A percentile compares a stretch with the other conserved stretches of the same genome.
Evolutionary conservation across 1,140 invertebrate genomes (phyloP).

Genomic region (Brachystomella parvula): DNA sequence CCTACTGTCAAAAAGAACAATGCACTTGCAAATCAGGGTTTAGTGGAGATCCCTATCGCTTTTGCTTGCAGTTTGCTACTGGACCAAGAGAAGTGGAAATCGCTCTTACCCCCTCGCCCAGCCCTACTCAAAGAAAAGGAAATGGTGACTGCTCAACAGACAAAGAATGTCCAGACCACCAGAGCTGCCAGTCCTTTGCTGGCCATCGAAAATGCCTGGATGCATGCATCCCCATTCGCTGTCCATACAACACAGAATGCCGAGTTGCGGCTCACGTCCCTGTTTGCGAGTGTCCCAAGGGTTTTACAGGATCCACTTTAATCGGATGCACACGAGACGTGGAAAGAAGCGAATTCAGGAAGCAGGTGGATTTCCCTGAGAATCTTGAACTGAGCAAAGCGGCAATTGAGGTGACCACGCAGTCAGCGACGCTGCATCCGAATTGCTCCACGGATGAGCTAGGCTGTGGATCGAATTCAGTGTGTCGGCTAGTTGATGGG

Average conservation of each 20-base stretch:
- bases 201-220: constrained; percentile 25
- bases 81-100: constrained; percentile 43
- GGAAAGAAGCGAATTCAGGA: not conserved
- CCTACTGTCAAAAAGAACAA: constrained; percentile 64
- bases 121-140: no score
- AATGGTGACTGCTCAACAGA: constrained; percentile 20
- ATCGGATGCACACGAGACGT: constrained; percentile 38
- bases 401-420: not conserved
- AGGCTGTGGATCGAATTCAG: constrained; percentile 54
- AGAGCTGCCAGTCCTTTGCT: constrained; percentile 22
- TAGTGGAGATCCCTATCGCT: constrained; percentile 67
- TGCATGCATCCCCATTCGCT: constrained; percentile 37
- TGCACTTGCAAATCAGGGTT: constrained; percentile 53
- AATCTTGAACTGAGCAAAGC: not conserved
- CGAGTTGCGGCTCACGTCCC: constrained; percentile 39
- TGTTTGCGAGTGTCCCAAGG: constrained; percentile 39
- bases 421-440: not conserved
- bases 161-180: constrained; percentile 14
- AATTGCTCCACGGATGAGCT: constrained; percentile 3
- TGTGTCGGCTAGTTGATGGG: constrained; percentile 57
- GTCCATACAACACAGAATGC: constrained; percentile 40
- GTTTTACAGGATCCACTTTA: constrained; percentile 41
- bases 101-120: not conserved
- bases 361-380: not conserved
- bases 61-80: constrained; percentile 61